Evolutionary conservation across 30 jellyfish, hydroid and myxozoan species (phyloP).

Genomic region (Haliclystus octoradiatus): DNA sequence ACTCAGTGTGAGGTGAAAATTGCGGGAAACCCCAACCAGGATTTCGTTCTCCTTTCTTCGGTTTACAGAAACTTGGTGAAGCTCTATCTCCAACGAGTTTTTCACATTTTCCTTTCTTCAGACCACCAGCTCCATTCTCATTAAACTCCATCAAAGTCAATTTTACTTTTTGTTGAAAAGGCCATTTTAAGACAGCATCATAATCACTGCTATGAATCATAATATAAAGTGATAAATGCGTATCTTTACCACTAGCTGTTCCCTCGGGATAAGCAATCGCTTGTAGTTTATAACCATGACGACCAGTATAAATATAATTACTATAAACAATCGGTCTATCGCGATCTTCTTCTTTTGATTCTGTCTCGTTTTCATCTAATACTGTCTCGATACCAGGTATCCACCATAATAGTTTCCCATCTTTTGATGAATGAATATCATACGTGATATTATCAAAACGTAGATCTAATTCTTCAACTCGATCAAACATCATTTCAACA

Average conservation of each 20-base stretch:
- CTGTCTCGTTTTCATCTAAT: background rate
- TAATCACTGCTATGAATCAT: constrained; percentile 41
- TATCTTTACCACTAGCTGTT: constrained; percentile 52
- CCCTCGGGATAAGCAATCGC: constrained; percentile 56
- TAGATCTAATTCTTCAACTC: constrained; percentile 40
- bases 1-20: constrained; percentile 36
- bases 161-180: constrained; percentile 48
- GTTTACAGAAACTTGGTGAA: constrained; percentile 51
- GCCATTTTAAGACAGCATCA: constrained; percentile 64
- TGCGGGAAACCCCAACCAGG: constrained; percentile 94
- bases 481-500: constrained; percentile 42
- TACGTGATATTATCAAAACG: constrained; percentile 15
- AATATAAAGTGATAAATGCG: constrained; percentile 46
- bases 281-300: constrained; percentile 54
- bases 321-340: constrained; percentile 28
- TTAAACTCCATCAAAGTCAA: constrained; percentile 37
- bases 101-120: constrained; percentile 16
- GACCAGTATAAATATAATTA: constrained; percentile 55
- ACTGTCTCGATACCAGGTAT: constrained; percentile 11
- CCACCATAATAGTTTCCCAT: constrained; percentile 67
- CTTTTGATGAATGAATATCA: constrained; percentile 35
- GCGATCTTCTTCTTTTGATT: constrained; percentile 18
- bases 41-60: constrained; percentile 37
- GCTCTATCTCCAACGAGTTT: constrained; percentile 46
- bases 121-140: background rate